Conservation (phyloP, 2,797 vertebrate genomes). For the Tokudaia tokunoshimensis region DNA sequence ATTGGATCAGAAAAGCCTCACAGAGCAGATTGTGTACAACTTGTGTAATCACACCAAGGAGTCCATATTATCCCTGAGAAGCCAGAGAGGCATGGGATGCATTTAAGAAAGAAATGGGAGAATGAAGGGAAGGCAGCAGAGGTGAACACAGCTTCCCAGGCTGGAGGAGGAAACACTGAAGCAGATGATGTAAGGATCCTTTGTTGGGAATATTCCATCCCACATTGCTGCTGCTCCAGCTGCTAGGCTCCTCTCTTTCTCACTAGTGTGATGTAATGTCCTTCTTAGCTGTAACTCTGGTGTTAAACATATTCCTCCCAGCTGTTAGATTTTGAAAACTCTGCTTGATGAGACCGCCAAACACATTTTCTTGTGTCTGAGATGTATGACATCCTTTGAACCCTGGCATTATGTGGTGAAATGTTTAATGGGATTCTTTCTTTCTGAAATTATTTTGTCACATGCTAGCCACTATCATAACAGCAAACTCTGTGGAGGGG, state of each 20-base stretch:
- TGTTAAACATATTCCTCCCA: conserved; percentile 26
- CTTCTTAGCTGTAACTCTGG: neutral
- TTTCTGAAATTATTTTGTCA: conserved; percentile 26
- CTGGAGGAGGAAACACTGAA: neutral
- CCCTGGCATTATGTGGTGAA: neutral
- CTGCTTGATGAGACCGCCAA: neutral
- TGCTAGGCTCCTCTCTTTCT: neutral
- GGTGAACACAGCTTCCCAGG: neutral
- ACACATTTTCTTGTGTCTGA: conserved; percentile 37
- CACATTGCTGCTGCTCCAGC: neutral
- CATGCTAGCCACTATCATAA: conserved; percentile 39
- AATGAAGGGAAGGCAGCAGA: rapidly evolving
- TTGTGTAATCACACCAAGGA: neutral
- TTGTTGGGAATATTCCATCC: neutral
- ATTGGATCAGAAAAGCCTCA: too few species aligned
- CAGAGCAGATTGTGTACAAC: rapidly evolving
- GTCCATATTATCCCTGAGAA: neutral
- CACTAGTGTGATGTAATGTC: neutral
- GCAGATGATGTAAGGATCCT: neutral
- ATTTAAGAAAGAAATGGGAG: neutral
- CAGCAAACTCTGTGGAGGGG: neutral
- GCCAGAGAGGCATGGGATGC: neutral
- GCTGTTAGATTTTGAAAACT: conserved; percentile 51
- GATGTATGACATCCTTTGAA: conserved; percentile 29
- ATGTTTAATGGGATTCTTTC: conserved; percentile 55